Evolutionary conservation across 2,113 vertebrate species (phyloP), one percentile per base, ranked within the genome.

Genomic region (Siniperca knerii): DNA sequence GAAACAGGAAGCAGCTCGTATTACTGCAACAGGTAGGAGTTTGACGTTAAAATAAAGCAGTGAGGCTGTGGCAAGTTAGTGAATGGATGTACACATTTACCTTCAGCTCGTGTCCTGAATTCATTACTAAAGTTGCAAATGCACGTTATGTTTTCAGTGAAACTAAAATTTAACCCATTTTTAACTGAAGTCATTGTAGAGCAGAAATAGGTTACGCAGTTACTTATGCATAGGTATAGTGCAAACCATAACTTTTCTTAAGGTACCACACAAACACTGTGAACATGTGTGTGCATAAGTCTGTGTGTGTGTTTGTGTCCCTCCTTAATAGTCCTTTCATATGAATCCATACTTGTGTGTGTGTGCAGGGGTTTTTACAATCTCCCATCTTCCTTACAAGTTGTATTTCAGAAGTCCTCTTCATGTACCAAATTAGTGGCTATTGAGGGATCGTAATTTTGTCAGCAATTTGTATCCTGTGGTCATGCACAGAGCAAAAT

Each of bases 401-500:
- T 40, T 44, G 69, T 23, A 68, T 78, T 89, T 78, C 10, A 72
- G 66, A 86, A 79, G 66, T 65, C 57, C 44, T 80, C 29, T 77
- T 86, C 80, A 55, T 86, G 48, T 33, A 69, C 68, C 64, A 79
- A 85, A 88, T 90, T 87, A 86, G 73, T 52, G 61, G 48, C 79
- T 44, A 35, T 87, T 73, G 66, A 75, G 60, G 66, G 77, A 70
- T 77, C 69, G 72, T 78, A 87, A 87, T 90, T 90, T 84, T 81
- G 57, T 85, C 74, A 33, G 81, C 65, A 89, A 88, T 92, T 91
- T 33, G 75, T 85, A 87, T 83, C 84, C 79, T 8, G 55, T 62
- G 73, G 79, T 91, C 70, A 55, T 61, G 73, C 85, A 79, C 52
- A 2, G 72, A 83, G 46, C 70, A 84, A 82, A 87, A 87, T 88